Base-by-base conservation (phyloP, 2,888 invertebrate species). In the Protonemura montana region DNA sequence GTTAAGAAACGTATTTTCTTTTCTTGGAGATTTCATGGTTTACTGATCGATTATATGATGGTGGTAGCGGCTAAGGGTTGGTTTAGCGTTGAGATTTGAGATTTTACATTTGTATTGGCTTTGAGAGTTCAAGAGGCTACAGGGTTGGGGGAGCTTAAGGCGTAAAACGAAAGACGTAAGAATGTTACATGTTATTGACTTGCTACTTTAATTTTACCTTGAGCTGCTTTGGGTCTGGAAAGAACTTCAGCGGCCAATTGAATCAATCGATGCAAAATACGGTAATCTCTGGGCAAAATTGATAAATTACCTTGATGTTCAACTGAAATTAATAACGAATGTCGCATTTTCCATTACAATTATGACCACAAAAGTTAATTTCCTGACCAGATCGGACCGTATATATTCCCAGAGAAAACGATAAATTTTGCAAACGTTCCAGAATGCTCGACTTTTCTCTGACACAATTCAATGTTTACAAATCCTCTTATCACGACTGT, bases 401-500 rank as follows among this genome's bases (percentile, higher is more conserved):
- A 10, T 35, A 35, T n/a, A 10, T 35, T 2, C 59, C 59, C 13
- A 21, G 7, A 59, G 59, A 59, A 59, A 59, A 59, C 59, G 21
- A 59, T 59, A 59, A 59, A 59, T 59, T 59, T 59, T 1, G 1
- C 59, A 59, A 59, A 21, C 59, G 59, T 59, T 59, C 59, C 16
- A 21, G 21, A 59, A 59, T 21, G 59, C 59, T 59, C 59, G 59
- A 59, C 59, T 59, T 59, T 78, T 78, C 28, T 78, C 78, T 27
- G 26, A 26, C 78, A 78, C 78, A 78, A 78, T 28, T 78, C 78
- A 78, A 10, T 78, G 78, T 78, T 78, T 28, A 78, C 78, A 78
- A 78, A 78, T 78, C 78, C 28, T 78, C 78, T 78, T 78, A 78
- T 78, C 78, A 78, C 78, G 28, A 59, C 16, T 59, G 78, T 78